A percentile compares a stretch with the other conserved stretches of the same genome.
Evolutionary conservation across 2,797 vertebrate species (phyloP).

Genomic region (Lophura swinhoii): DNA sequence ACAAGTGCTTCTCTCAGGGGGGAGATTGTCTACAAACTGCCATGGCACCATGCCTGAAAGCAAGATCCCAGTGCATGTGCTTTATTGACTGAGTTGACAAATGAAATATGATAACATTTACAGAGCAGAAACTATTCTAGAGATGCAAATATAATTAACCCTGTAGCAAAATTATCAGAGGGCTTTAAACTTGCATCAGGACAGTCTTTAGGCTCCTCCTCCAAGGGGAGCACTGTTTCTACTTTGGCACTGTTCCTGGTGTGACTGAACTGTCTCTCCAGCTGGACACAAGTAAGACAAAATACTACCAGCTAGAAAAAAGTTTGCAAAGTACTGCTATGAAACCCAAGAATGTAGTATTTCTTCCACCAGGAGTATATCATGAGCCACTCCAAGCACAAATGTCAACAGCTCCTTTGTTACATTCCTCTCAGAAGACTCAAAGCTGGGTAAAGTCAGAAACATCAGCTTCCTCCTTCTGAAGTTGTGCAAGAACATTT

Average conservation of each 20-base stretch:
- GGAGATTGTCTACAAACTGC: not conserved
- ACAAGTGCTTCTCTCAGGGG: not conserved
- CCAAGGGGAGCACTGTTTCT: not conserved
- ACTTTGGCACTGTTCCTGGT: not conserved
- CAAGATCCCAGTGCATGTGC: not conserved
- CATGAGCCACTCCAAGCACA: not conserved
- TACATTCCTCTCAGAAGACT: conserved; percentile 41
- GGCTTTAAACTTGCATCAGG: not conserved
- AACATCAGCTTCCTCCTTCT: conserved; percentile 33
- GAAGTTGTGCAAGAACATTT: conserved; percentile 36
- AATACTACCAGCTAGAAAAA: not conserved
- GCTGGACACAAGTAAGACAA: not conserved
- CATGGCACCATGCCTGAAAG: not conserved
- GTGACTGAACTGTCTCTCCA: not conserved
- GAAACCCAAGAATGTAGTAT: not conserved
- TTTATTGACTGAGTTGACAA: not conserved
- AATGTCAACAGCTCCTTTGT: conserved; percentile 44
- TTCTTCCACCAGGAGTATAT: conserved; percentile 24
- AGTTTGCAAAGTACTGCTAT: not conserved
- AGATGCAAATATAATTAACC: not conserved
- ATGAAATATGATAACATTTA: not conserved
- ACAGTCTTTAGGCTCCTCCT: not conserved
- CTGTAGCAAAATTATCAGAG: not conserved
- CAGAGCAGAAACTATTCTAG: not conserved
- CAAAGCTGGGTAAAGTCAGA: conserved; percentile 56